phyloP scores from a whole-genome alignment of 92 coral and sea anemone species.

The Pocillopora grandis region DNA sequence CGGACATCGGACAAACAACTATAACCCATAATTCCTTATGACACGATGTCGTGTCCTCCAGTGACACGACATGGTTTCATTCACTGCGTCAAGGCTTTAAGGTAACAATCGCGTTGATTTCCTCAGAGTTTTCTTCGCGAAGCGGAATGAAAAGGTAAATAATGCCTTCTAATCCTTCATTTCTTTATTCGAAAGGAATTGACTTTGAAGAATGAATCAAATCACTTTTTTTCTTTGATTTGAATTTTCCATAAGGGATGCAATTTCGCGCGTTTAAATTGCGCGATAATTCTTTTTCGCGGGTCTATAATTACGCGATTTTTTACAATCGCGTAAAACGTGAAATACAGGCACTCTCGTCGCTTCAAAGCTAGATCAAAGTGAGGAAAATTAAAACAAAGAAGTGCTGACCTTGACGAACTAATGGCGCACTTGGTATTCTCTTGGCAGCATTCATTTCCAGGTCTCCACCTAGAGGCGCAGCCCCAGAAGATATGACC shows the following conservation, averaged over 20 bases:
- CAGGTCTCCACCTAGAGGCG: slow-evolving; percentile 48
- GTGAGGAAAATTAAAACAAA: neutral
- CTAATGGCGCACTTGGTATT: neutral
- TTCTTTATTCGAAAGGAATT: slow-evolving; percentile 23
- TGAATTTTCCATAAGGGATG: no score
- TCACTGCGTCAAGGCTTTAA: neutral
- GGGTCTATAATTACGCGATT: no score
- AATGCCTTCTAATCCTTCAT: neutral
- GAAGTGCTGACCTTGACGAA: slow-evolving; percentile 51
- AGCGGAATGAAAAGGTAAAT: neutral
- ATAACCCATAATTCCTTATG: slow-evolving; percentile 78
- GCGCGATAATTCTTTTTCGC: no score
- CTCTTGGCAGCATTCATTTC: neutral
- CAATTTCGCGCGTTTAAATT: no score
- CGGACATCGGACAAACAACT: slow-evolving; percentile 26
- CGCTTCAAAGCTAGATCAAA: no score
- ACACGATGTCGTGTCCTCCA: slow-evolving; percentile 13
- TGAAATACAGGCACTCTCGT: neutral
- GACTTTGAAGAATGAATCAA: slow-evolving; percentile 81
- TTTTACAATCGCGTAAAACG: neutral
- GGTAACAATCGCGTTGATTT: slow-evolving; percentile 33
- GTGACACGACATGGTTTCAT: slow-evolving; percentile 82
- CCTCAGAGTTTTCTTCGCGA: neutral
- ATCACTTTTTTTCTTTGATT: slow-evolving; percentile 34
- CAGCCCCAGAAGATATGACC: slow-evolving; percentile 61